Percentiles rank a stretch among this genome's conserved stretches.
These are phyloP conservation scores for Alosa alosa DNA, from an alignment of 2,113 vertebrate species.

Conservation along the genomic window DNA sequence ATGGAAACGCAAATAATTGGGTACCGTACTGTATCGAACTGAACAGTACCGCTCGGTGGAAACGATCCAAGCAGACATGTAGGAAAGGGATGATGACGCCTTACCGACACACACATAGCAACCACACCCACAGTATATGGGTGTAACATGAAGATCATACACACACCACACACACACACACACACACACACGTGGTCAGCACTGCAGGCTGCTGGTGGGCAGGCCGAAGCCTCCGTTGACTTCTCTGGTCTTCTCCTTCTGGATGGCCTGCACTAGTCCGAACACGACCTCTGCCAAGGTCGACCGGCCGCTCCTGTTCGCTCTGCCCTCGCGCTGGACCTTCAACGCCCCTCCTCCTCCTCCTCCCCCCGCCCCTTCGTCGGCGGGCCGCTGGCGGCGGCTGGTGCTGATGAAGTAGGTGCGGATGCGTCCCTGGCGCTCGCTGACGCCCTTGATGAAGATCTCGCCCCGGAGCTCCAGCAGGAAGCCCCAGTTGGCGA, in stretches of 20 bases:
- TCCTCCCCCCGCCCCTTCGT: conserved; percentile 56
- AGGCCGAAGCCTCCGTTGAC: conserved; percentile 60
- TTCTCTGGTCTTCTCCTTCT: conserved; percentile 89
- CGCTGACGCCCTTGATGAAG: conserved; percentile 95
- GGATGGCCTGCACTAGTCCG: conserved; percentile 87
- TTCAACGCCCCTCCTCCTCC: conserved; percentile 33
- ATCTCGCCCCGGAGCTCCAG: conserved; percentile 94
- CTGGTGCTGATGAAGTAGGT: conserved; percentile 92
- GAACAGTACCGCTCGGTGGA: no score
- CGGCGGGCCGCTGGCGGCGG: conserved; percentile 67
- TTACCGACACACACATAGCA: no score
- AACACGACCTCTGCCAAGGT: conserved; percentile 88
- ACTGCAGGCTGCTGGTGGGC: conserved; percentile 35
- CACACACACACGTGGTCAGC: conserved; percentile 22
- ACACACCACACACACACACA: no score
- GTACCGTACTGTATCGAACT: no score
- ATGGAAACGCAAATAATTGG: no score
- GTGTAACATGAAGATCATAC: no score
- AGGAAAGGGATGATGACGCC: no score
- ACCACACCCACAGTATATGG: no score
- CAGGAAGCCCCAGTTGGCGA: conserved; percentile 88
- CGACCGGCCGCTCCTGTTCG: conserved; percentile 78
- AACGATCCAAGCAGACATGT: no score
- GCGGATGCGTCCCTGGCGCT: conserved; percentile 88
- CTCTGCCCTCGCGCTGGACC: conserved; percentile 45